Evolutionary conservation across 1,140 invertebrate species (phyloP).

Genomic region (Thaumetopoea pityocampa): DNA sequence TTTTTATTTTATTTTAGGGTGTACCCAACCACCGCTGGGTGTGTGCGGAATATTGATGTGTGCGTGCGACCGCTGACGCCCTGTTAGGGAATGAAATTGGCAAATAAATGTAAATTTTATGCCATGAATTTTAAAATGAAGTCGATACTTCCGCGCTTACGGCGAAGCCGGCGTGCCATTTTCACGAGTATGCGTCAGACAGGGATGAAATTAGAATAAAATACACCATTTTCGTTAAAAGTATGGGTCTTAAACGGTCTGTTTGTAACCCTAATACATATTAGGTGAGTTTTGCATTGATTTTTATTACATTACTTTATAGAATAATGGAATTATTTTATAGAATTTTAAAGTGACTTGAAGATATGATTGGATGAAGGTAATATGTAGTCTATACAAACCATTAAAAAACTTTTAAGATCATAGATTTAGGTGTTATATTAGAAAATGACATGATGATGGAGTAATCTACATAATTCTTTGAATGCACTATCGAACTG

Average conservation of each 20-base stretch:
- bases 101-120: slow-evolving; percentile 76
- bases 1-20: slow-evolving; percentile 57
- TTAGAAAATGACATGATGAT: too few species aligned
- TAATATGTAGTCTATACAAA: too few species aligned
- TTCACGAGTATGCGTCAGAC: slow-evolving; percentile 54
- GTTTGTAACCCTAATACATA: slow-evolving; percentile 12
- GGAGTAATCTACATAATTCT: too few species aligned
- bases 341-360: too few species aligned
- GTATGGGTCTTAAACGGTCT: slow-evolving; percentile 52
- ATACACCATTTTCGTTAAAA: slow-evolving; percentile 52
- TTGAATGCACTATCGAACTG: too few species aligned
- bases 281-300: too few species aligned
- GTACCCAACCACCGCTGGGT: slow-evolving; percentile 39
- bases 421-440: too few species aligned
- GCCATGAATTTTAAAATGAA: slow-evolving; percentile 76
- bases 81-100: slow-evolving; percentile 74
- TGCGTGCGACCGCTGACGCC: slow-evolving; percentile 63
- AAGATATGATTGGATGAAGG: too few species aligned
- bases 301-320: too few species aligned
- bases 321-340: too few species aligned
- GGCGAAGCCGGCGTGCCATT: slow-evolving; percentile 42
- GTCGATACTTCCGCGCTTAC: slow-evolving; percentile 67
- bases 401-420: too few species aligned
- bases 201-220: slow-evolving; percentile 69
- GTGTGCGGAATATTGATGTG: slow-evolving; percentile 70